Evolutionary conservation across 2,888 invertebrate genomes (phyloP), one percentile per base, ranked within the genome.

Genomic region (Plagodis pulveraria): DNA sequence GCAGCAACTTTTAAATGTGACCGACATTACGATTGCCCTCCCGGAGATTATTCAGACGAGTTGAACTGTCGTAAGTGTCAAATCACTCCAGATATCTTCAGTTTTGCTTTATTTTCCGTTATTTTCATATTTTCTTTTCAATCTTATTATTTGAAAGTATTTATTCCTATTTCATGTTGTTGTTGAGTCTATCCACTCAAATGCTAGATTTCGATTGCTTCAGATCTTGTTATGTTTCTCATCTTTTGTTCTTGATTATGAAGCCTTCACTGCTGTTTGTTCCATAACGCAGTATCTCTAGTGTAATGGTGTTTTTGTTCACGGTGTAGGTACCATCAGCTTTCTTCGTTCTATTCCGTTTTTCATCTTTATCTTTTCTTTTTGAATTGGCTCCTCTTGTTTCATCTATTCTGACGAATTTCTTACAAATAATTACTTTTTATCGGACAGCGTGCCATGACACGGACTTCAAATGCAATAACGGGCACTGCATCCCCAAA

Each of bases 31-130:
- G 96, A 96, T 91, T 96, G 96, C 83, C 85, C 87, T 71, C 66
- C 60, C 41, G 89, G 84, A 61, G 96, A 97, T 91, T 93, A 94
- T 80, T 95, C 96, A 42, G 97, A 97, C 83, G 97, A 97, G 89
- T 93, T 94, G 73, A 93, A 94, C 80, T 97, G 96, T 93, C 94
- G 96, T 96, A 95, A 95, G 95, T 95, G 83, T 57, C 62, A 53
- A 53, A 68, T 62, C 63, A 58, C 67, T 66, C 54, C 66, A 50
- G 68, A 64, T 68, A 64, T 63, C 57, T 57, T 69, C 12, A 46
- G 53, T 69, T 59, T 63, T 58, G 68, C 55, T 64, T 65, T 66
- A 58, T 57, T 63, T 66, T 58, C 58, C 52, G 58, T 58, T 22
- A 22, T 4, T 67, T 47, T 52, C 52, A 51, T 49, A 46, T 10